phyloP scores from a whole-genome alignment of 2,888 invertebrate genomes.

The Drosophila borborema region DNA sequence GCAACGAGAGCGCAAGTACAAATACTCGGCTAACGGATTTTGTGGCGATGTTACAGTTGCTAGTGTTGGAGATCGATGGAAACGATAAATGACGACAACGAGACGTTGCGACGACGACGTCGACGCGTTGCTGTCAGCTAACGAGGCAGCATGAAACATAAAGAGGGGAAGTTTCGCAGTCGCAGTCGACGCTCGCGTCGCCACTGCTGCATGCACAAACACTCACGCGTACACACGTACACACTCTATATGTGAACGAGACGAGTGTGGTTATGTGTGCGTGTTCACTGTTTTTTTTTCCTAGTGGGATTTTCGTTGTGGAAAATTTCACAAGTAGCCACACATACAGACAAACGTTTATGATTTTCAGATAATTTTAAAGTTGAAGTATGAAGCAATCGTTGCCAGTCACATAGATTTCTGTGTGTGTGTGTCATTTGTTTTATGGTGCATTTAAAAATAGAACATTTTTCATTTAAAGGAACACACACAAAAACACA shows the following conservation, averaged over 20 bases:
- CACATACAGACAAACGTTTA: slow-evolving; percentile 40
- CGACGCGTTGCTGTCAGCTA: slow-evolving; percentile 69
- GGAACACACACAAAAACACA: slow-evolving; percentile 33
- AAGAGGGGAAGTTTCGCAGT: slow-evolving; percentile 76
- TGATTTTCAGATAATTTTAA: slow-evolving; percentile 69
- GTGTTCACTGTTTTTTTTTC: slow-evolving; percentile 49
- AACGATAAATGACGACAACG: slow-evolving; percentile 74
- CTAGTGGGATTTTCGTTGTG: slow-evolving; percentile 67
- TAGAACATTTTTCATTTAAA: slow-evolving; percentile 72
- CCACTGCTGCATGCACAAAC: slow-evolving; percentile 50
- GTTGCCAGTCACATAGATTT: slow-evolving; percentile 37
- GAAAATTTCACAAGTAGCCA: slow-evolving; percentile 74
- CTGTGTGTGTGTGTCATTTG: slow-evolving; percentile 28
- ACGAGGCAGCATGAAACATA: slow-evolving; percentile 67
- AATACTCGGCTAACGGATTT: slow-evolving; percentile 63
- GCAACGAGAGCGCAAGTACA: slow-evolving; percentile 65
- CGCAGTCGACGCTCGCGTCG: slow-evolving; percentile 40
- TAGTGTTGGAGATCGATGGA: slow-evolving; percentile 77
- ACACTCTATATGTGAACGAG: slow-evolving; percentile 29
- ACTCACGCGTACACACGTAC: slow-evolving; percentile 29
- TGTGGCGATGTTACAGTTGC: slow-evolving; percentile 64
- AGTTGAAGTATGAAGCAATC: slow-evolving; percentile 75
- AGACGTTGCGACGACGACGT: slow-evolving; percentile 65
- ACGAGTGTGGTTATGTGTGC: slow-evolving; percentile 15
- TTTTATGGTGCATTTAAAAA: slow-evolving; percentile 69